Percentiles rank a stretch among this genome's conserved stretches.
phyloP scores from a whole-genome alignment of 2,797 vertebrate genomes.

The Momotus momota region DNA sequence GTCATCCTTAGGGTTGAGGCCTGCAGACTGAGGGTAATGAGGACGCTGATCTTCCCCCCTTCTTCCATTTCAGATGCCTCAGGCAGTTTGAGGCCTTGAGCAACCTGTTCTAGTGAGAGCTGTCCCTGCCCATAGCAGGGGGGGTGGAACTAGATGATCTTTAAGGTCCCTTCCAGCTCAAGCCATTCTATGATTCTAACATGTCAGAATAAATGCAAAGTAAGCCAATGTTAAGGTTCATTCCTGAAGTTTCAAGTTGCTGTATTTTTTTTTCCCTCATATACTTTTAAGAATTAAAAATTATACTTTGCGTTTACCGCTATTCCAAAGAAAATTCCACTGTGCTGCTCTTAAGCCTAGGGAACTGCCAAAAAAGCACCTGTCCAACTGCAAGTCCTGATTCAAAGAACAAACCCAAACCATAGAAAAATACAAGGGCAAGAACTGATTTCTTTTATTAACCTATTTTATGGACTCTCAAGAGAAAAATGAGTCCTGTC shows the following conservation, averaged over 20 bases:
- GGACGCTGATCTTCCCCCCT: background rate
- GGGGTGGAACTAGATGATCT: too few species aligned
- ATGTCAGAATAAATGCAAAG: background rate
- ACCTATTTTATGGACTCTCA: conserved; percentile 52
- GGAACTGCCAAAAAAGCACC: background rate
- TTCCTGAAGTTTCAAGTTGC: background rate
- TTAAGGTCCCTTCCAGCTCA: too few species aligned
- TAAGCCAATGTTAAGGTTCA: background rate
- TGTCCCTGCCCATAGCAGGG: too few species aligned
- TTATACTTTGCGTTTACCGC: background rate
- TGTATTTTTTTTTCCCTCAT: background rate
- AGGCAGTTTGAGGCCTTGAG: too few species aligned
- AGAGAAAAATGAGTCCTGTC: conserved; percentile 25
- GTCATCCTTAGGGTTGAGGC: background rate
- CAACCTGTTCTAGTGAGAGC: too few species aligned
- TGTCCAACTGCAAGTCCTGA: background rate
- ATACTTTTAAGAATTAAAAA: background rate
- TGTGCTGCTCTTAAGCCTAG: background rate
- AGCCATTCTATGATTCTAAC: too few species aligned
- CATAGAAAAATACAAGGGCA: conserved; percentile 9
- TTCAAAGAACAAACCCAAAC: background rate
- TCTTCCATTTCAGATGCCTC: background rate
- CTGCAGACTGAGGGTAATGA: background rate
- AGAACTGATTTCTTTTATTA: conserved; percentile 36
- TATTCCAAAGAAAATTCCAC: background rate